Conservation (phyloP, 1,140 invertebrate genomes). For the Calliphora vicina region DNA sequence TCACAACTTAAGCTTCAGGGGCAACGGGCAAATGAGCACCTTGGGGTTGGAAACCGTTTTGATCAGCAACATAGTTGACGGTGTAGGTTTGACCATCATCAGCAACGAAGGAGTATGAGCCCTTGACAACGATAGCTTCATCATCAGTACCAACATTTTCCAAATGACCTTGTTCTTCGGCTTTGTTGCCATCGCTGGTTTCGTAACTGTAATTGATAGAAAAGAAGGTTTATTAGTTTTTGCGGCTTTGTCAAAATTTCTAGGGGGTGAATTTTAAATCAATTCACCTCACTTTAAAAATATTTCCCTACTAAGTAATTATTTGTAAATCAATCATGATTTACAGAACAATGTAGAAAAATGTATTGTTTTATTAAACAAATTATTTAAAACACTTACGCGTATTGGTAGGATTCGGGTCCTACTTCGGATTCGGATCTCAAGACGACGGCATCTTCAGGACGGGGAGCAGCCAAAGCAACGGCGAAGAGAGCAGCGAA, state of each 20-base stretch:
- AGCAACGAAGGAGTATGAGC: slow-evolving; percentile 71
- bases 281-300: too few relatives aligned
- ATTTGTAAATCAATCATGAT: too few relatives aligned
- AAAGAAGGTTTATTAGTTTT: too few relatives aligned
- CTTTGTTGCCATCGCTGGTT: slow-evolving; percentile 71
- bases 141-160: slow-evolving; percentile 66
- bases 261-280: too few relatives aligned
- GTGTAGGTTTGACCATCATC: slow-evolving; percentile 70
- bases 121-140: slow-evolving; percentile 64
- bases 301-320: too few relatives aligned
- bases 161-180: slow-evolving; percentile 68
- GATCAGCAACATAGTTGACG: slow-evolving; percentile 72
- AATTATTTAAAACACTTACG: slow-evolving; percentile 65
- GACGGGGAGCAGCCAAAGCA: slow-evolving; percentile 48
- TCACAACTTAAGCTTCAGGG: slow-evolving; percentile 39
- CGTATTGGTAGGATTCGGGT: slow-evolving; percentile 56
- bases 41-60: slow-evolving; percentile 76
- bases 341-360: too few relatives aligned
- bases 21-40: slow-evolving; percentile 70
- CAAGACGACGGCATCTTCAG: slow-evolving; percentile 55
- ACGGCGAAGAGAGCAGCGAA: slow-evolving; percentile 51
- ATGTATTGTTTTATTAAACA: too few relatives aligned
- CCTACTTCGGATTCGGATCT: slow-evolving; percentile 43
- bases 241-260: too few relatives aligned
- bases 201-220: slow-evolving; percentile 54